Base-by-base conservation (phyloP, 2,797 vertebrate species). In the Leptatherina wallacei region DNA sequence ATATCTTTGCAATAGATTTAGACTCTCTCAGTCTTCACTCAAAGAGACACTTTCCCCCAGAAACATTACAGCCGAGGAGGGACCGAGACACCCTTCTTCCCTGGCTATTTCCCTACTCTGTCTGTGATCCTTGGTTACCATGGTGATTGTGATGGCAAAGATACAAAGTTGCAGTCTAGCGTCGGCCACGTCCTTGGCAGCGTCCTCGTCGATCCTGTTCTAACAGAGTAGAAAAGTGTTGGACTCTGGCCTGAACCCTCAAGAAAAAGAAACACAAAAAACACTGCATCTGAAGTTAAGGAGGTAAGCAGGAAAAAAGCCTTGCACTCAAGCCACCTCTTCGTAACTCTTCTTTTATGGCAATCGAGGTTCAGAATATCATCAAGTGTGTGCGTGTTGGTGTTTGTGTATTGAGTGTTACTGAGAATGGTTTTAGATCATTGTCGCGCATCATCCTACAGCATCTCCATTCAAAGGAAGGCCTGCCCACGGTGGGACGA, bases 1-100 rank as follows among this genome's bases (percentile, higher is more conserved):
- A 71, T 77, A 88, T 90, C 89, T 92, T 93, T 92, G 91, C 93
- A 93, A 92, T 90, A 93, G 91, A 92, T 92, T 88, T 62, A 84
- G 80, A 85, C 73, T 66, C 75, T 81, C 60, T 75, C 47, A 51
- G 47, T 51, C 74, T 87, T 78, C 80, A 74, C 64, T 83, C 18
- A 52, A 2, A 76, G 79, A 77, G 77, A 85, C 68, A 36, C 74
- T 71, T 60, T 73, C 74, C 84, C 71, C 61, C 77, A 80, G 86
- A 67, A 81, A 85, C 81, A 36, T 68, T 69, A 60, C 76, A 81
- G 71, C 81, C 71, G 30, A 79, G 71, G 76, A 82, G 69, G 80
- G 71, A 85, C 65, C 77, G 73, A 86, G 79, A 88, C 74, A 59
- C 71, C 52, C 27, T 60, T 64, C 44, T 60, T 64, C 79, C 30